These are phyloP conservation scores for Neoarius graeffei DNA, from an alignment of 2,113 vertebrate species.

Conservation along the genomic window DNA sequence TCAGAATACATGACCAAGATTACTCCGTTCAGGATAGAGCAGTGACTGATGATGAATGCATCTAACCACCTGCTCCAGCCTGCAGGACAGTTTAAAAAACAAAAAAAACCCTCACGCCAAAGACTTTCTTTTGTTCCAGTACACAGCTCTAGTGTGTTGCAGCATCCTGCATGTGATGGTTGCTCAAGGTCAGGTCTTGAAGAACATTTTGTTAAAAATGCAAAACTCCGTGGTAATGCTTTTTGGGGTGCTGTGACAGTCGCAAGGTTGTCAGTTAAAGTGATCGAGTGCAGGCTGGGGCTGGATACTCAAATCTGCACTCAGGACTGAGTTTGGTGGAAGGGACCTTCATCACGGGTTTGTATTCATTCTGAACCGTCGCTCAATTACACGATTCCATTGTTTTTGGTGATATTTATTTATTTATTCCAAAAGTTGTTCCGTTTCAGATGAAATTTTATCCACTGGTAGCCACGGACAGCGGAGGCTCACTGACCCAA, in stretches of 20 bases:
- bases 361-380: neutral
- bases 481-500: neutral
- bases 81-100: neutral
- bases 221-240: neutral
- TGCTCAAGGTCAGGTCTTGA: neutral
- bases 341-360: neutral
- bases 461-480: too few relatives aligned
- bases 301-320: neutral
- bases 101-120: neutral
- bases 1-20: neutral
- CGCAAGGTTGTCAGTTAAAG: neutral
- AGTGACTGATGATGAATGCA: neutral
- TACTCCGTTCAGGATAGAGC: neutral
- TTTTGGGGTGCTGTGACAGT: neutral
- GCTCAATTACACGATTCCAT: neutral
- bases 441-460: too few relatives aligned
- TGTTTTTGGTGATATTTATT: too few relatives aligned
- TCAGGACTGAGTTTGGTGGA: neutral
- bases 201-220: neutral
- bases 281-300: neutral
- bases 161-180: conserved; percentile 1
- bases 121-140: neutral
- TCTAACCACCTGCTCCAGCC: neutral
- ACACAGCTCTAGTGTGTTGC: neutral
- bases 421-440: too few relatives aligned